Evolutionary conservation across 2,888 invertebrate species (phyloP).

Genomic region (Tachina fera): DNA sequence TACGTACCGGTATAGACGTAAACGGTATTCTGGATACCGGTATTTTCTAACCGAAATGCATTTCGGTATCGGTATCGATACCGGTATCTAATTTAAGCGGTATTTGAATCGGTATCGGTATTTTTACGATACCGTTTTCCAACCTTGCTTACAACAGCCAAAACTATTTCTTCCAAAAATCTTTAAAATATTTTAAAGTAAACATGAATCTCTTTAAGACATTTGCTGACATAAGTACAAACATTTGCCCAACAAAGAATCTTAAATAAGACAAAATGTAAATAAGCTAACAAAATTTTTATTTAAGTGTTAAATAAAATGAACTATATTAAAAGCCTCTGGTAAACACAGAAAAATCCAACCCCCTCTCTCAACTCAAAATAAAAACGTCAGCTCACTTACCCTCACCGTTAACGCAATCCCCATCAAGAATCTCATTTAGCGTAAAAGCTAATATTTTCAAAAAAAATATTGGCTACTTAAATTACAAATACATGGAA

Average conservation of each 20-base stretch:
- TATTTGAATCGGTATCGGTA: too few species aligned
- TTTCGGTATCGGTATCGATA: too few species aligned
- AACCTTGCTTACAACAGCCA: too few species aligned
- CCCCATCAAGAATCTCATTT: slow-evolving; percentile 48
- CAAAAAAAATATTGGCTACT: slow-evolving; percentile 37
- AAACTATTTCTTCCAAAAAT: too few species aligned
- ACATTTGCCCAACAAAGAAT: neutral
- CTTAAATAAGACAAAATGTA: slow-evolving; percentile 1
- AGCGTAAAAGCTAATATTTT: slow-evolving; percentile 55
- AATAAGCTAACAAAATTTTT: neutral
- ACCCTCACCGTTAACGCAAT: slow-evolving; percentile 21
- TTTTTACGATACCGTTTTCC: too few species aligned
- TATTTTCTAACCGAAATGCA: too few species aligned
- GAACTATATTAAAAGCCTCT: neutral
- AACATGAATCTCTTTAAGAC: neutral
- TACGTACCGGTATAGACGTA: too few species aligned
- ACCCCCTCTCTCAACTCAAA: neutral
- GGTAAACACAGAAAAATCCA: neutral
- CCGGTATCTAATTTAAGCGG: too few species aligned
- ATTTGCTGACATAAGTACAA: neutral
- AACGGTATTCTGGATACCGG: too few species aligned
- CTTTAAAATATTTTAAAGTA: too few species aligned
- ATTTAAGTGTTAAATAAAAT: slow-evolving; percentile 16
- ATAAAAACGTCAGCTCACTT: neutral
- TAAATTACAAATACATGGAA: slow-evolving; percentile 23